phyloP scores from a whole-genome alignment of 2,113 vertebrate species.

The Phyllostomus hastatus region DNA sequence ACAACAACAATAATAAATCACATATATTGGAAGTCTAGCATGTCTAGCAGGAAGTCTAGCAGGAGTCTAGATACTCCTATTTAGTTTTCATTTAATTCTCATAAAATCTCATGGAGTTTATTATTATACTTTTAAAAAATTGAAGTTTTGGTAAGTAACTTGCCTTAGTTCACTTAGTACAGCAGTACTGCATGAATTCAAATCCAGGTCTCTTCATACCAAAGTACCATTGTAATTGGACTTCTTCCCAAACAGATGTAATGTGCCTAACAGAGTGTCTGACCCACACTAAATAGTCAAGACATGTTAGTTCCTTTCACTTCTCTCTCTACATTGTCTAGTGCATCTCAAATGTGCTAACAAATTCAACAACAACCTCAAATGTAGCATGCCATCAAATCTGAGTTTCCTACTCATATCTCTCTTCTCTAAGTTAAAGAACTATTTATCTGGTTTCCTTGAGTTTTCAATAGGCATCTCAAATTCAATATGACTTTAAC shows the following conservation, averaged over 20 bases:
- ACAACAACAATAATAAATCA: not conserved
- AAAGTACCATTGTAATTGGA: not conserved
- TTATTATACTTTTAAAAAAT: not conserved
- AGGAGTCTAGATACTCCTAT: not conserved
- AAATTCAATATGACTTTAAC: not conserved
- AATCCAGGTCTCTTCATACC: not conserved
- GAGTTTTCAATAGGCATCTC: not conserved
- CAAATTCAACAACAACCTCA: not conserved
- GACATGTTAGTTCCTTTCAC: not conserved
- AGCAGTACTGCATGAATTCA: not conserved
- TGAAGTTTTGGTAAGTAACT: not conserved
- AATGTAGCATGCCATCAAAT: not conserved
- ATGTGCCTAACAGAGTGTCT: not conserved
- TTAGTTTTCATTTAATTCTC: not conserved
- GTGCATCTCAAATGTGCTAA: not conserved
- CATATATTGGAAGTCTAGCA: not conserved
- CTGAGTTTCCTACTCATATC: not conserved
- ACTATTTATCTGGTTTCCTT: not conserved
- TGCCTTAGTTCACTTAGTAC: not conserved
- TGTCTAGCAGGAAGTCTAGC: too few relatives aligned
- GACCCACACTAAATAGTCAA: not conserved
- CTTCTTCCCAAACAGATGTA: not conserved
- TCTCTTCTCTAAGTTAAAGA: not conserved
- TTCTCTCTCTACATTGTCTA: not conserved
- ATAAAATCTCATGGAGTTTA: not conserved